Evolutionary conservation across 2,113 vertebrate species (phyloP).

Genomic region (Nematolebias whitei): DNA sequence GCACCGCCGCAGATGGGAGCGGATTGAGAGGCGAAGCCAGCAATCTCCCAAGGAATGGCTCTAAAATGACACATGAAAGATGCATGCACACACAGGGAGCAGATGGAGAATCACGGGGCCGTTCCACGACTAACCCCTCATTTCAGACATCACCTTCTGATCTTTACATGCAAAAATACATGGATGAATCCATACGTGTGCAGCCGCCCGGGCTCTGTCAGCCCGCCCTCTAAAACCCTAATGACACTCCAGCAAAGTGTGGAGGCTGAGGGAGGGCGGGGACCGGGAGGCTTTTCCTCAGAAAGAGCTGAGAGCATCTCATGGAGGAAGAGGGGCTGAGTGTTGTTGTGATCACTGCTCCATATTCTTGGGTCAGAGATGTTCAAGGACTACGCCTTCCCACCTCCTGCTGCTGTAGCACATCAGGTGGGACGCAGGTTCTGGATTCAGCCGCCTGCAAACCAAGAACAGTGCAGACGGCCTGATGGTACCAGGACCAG

Average conservation of each 20-base stretch:
- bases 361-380: slow-evolving; percentile 67
- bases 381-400: slow-evolving; percentile 56
- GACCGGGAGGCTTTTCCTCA: slow-evolving; percentile 61
- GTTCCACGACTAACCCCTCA: slow-evolving; percentile 8
- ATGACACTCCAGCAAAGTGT: slow-evolving; percentile 76
- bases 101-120: slow-evolving; percentile 32
- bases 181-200: slow-evolving; percentile 56
- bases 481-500: slow-evolving; percentile 11
- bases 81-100: slow-evolving; percentile 51
- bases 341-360: slow-evolving; percentile 71
- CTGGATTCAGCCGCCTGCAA: slow-evolving; percentile 47
- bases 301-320: slow-evolving; percentile 73
- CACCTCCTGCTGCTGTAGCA: slow-evolving; percentile 18
- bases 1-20: slow-evolving; percentile 59
- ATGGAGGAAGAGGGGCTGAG: slow-evolving; percentile 59
- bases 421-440: slow-evolving; percentile 10
- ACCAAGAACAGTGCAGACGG: slow-evolving; percentile 22
- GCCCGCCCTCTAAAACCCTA: slow-evolving; percentile 67
- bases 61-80: slow-evolving; percentile 60
- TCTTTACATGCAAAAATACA: slow-evolving; percentile 65
- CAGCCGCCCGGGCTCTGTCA: slow-evolving; percentile 52
- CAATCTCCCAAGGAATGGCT: slow-evolving; percentile 68
- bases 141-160: slow-evolving; percentile 27
- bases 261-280: slow-evolving; percentile 69
- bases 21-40: slow-evolving; percentile 67